These are phyloP conservation scores for Armadillidium nasatum DNA, from an alignment of 1,140 invertebrate genomes.

Conservation along the genomic window DNA sequence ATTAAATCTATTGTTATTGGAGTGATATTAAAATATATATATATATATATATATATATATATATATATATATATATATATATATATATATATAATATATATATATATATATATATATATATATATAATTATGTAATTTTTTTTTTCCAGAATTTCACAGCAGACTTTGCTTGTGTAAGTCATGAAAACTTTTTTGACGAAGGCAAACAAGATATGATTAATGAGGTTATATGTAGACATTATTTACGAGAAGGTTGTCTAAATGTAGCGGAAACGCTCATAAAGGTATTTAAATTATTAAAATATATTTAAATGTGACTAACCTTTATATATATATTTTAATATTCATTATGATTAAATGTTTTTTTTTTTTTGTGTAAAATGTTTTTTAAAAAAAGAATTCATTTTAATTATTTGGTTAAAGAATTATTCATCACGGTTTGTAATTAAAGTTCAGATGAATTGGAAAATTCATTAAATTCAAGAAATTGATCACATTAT, in stretches of 20 bases:
- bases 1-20: no score
- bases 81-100: no score
- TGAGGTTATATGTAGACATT: slow-evolving; percentile 94
- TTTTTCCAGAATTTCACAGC: slow-evolving; percentile 79
- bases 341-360: neutral
- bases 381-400: neutral
- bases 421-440: no score
- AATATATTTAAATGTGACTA: neutral
- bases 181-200: slow-evolving; percentile 69
- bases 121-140: no score
- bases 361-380: neutral
- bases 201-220: slow-evolving; percentile 76
- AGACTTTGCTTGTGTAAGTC: slow-evolving; percentile 81
- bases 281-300: slow-evolving; percentile 10
- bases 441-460: no score
- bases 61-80: no score
- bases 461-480: no score
- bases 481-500: no score
- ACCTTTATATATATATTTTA: neutral
- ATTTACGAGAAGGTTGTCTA: slow-evolving; percentile 86
- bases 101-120: no score
- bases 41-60: no score
- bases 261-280: slow-evolving; percentile 69
- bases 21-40: no score
- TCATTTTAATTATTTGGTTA: no score